Evolutionary conservation across 2,888 invertebrate genomes (phyloP), one percentile per base, ranked within the genome.

Genomic region (Heliconius sara): DNA sequence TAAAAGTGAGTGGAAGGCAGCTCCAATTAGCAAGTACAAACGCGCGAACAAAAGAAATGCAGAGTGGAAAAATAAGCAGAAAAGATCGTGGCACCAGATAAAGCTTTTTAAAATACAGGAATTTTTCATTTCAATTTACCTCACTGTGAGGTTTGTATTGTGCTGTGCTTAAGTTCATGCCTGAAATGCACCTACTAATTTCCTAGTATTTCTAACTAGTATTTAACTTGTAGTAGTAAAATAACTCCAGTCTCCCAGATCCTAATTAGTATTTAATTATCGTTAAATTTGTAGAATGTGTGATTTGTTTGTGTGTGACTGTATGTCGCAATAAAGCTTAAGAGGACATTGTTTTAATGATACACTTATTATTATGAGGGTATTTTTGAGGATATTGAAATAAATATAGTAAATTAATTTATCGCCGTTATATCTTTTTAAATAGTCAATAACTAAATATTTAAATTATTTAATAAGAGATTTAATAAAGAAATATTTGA

Each of bases 21-120:
- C 77, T 70, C 82, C 82, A 82, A 82, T 82, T 82, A 82, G 81
- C 74, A 78, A 81, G 78, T 81, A 81, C 76, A 78, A 79, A 76
- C 79, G 79, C 73, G 79, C 79, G 79, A 81, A 82, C 79, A 82
- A 82, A 81, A 79, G 82, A 79, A 81, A 79, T 78, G 74, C 70
- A 76, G 79, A 81, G 79, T 67, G 74, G 76, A 81, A 76, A 73
- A 77, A 80, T 76, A 77, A 75, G 79, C 76, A 78, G 73, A 73
- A 79, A 73, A 82, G 77, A 81, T 79, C 79, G 78, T 67, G 71
- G 75, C 75, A 73, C 60, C 72, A 79, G 77, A 80, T 79, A 79
- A 80, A 82, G 80, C 77, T 78, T 80, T 80, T 80, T 80, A 78
- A 80, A 80, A 73, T 80, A 78, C 78, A 81, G 77, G 77, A 78